Evolutionary conservation across 2,888 invertebrate species (phyloP), one percentile per base, ranked within the genome.

Genomic region (Erpobdella octoculata): DNA sequence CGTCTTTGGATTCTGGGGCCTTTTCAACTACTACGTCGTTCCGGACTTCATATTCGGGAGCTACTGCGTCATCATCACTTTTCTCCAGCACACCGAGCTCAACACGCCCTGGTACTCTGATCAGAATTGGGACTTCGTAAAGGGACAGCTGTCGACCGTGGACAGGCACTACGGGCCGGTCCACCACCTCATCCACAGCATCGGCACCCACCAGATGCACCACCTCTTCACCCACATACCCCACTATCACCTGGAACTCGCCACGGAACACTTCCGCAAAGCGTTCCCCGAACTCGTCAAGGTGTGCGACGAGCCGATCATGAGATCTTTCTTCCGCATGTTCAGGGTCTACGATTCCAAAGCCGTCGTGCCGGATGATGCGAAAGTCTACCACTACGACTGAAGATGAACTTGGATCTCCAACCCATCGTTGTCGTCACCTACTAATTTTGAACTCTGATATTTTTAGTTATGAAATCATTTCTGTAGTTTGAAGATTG

Each of bases 121-220:
- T 70, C 73, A 75, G 36, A 73, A 77, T 61, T 81, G 81, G 81
- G 78, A 77, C 71, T 79, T 79, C 72, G 81, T 81, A 31, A 76
- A 78, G 18, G 81, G 81, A n/a, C 80, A 81, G 74, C 77, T 81
- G 48, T 79, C 79, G 59, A 79, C 80, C 2, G 77, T 81, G 2
- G 81, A 81, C 74, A 76, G 81, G 25, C 71, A 79, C 72, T 81
- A 81, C 73, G 81, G 81, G 25, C 77, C 78, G 77, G 79, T 79
- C 21, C 80, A 81, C 74, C 73, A 76, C 70, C 71, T 80, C 69
- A 80, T 80, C 68, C 81, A 81, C 77, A 78, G 76, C 72, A 80
- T 80, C 28, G 81, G 81, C 36, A 74, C 74, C 0, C 76, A 76
- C 74, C 81, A 81, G 38, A 38, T 81, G 71, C 81, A 81, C 73